Percentiles rank a stretch among this genome's conserved stretches.
Conservation (phyloP, 23 tunicate species). For the Clavelina lepadiformis region DNA sequence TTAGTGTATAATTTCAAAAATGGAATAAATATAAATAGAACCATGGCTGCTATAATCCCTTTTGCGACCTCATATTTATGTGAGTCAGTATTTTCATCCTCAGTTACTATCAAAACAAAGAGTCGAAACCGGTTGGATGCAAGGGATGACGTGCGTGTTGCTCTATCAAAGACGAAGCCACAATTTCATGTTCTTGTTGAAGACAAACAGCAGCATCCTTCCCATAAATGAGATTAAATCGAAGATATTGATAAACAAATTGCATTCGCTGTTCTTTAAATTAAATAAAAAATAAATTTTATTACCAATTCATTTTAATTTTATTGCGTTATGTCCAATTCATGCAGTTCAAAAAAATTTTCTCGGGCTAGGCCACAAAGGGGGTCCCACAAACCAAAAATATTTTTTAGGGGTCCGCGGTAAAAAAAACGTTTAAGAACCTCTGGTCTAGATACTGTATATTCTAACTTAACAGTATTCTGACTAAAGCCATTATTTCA, state of each 20-base stretch:
- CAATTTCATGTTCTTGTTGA: slow-evolving; percentile 34
- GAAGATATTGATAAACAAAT: background rate
- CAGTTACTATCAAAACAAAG: slow-evolving; percentile 26
- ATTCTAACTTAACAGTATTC: too few relatives aligned
- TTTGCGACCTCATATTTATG: slow-evolving; percentile 35
- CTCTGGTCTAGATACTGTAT: too few relatives aligned
- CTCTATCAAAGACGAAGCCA: slow-evolving; percentile 14
- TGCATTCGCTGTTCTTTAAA: too few relatives aligned
- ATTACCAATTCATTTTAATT: too few relatives aligned
- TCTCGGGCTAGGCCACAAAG: slow-evolving; percentile 14
- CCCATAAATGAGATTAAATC: slow-evolving; percentile 2
- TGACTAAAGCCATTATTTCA: too few relatives aligned
- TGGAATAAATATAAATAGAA: too few relatives aligned
- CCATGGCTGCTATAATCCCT: slow-evolving; percentile 32
- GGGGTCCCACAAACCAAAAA: slow-evolving; percentile 23
- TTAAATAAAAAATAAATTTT: too few relatives aligned
- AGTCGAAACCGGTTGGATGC: slow-evolving; percentile 34
- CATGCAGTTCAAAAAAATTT: background rate
- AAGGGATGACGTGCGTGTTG: slow-evolving; percentile 32
- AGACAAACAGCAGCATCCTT: slow-evolving; percentile 44
- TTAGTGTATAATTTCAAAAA: too few relatives aligned
- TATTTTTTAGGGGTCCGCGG: too few relatives aligned
- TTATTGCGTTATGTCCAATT: too few relatives aligned
- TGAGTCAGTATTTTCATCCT: slow-evolving; percentile 34
- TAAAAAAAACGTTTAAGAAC: too few relatives aligned